A percentile compares a stretch with the other conserved stretches of the same genome.
Conservation (phyloP, 2,797 vertebrate species). For the Melanotaenia trifasciata region DNA sequence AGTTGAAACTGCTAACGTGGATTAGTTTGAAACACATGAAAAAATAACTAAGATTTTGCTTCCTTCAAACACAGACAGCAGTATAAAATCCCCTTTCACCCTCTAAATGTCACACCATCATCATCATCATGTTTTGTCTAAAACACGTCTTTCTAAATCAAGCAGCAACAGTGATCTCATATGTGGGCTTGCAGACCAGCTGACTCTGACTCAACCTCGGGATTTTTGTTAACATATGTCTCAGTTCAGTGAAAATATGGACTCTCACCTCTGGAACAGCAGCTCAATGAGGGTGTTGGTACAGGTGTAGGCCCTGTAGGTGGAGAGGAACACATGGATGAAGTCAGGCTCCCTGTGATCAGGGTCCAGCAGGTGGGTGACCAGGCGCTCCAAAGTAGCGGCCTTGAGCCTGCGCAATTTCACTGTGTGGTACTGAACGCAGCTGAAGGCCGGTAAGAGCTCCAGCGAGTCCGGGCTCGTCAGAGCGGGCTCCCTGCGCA, state of each 20-base stretch:
- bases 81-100: too few species aligned
- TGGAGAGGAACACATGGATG: constrained; percentile 86
- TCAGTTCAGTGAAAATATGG: not conserved
- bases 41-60: too few species aligned
- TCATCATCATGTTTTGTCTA: not conserved
- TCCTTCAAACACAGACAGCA: too few species aligned
- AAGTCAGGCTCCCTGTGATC: constrained; percentile 82
- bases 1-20: too few species aligned
- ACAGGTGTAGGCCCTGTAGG: constrained; percentile 87
- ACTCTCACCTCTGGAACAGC: constrained; percentile 85
- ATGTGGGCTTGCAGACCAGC: constrained; percentile 4
- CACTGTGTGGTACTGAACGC: constrained; percentile 89
- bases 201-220: constrained; percentile 19
- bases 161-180: constrained; percentile 13
- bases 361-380: constrained; percentile 83
- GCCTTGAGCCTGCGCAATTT: constrained; percentile 89
- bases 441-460: constrained; percentile 52
- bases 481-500: constrained; percentile 83
- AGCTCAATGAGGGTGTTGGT: constrained; percentile 80
- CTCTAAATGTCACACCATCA: not conserved
- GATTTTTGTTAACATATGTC: constrained; percentile 1
- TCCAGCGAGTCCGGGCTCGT: constrained; percentile 40
- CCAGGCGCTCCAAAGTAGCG: constrained; percentile 83
- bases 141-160: constrained; percentile 7
- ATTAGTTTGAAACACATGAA: too few species aligned